Percentiles rank a stretch among this genome's conserved stretches.
These are phyloP conservation scores for Antheraea mylitta DNA, from an alignment of 1,140 invertebrate genomes.

Conservation along the genomic window DNA sequence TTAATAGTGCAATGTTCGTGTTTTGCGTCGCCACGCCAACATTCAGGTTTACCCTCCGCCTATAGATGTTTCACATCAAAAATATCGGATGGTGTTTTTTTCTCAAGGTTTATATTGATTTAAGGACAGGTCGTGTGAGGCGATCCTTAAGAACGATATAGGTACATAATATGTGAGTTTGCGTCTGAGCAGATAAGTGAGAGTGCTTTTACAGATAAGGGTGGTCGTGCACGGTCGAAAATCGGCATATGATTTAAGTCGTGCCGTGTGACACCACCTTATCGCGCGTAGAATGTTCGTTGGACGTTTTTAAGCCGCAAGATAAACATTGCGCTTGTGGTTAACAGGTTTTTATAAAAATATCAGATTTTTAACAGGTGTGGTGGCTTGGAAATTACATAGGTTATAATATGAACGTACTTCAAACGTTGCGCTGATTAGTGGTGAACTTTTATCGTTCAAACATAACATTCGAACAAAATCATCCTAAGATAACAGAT, in stretches of 20 bases:
- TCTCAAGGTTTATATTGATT: neutral
- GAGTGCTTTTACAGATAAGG: slow-evolving; percentile 64
- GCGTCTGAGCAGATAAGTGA: slow-evolving; percentile 31
- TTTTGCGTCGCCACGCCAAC: no score
- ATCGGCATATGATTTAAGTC: slow-evolving; percentile 62
- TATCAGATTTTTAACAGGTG: neutral
- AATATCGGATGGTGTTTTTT: neutral
- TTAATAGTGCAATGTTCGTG: no score
- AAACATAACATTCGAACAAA: no score
- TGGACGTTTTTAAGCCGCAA: slow-evolving; percentile 9
- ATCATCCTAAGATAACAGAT: no score
- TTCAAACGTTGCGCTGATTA: no score
- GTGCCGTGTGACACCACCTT: slow-evolving; percentile 30
- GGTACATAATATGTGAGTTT: slow-evolving; percentile 38
- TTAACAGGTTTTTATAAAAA: slow-evolving; percentile 11
- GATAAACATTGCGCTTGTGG: slow-evolving; percentile 5
- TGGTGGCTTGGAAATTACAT: neutral
- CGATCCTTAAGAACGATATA: slow-evolving; percentile 24
- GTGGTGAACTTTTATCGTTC: no score
- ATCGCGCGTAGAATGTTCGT: slow-evolving; percentile 17
- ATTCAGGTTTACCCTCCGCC: no score
- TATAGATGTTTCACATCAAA: no score
- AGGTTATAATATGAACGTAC: no score
- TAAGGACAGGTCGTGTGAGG: slow-evolving; percentile 15
- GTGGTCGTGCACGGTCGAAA: slow-evolving; percentile 40